A percentile compares a stretch with the other conserved stretches of the same genome.
Evolutionary conservation across 1,140 invertebrate genomes (phyloP).

Genomic region (Drosophila ficusphila): DNA sequence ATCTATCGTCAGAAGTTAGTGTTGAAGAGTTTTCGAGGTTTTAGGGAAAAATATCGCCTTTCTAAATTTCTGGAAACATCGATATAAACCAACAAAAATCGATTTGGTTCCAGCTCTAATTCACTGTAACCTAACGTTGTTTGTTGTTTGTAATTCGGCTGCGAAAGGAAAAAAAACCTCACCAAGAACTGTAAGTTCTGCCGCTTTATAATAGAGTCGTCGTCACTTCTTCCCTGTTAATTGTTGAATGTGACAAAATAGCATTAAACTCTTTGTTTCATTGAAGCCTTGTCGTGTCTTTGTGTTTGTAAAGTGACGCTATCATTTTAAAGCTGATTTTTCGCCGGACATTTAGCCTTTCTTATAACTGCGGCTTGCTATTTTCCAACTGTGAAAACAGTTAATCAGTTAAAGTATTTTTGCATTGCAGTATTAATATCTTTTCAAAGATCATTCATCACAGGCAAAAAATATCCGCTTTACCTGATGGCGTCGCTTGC

Average conservation of each 20-base stretch:
- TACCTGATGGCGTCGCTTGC: slow-evolving; percentile 51
- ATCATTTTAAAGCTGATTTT: slow-evolving; percentile 50
- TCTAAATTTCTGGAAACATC: not conserved
- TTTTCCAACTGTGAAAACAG: not conserved
- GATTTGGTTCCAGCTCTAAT: not conserved
- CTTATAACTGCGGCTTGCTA: not conserved
- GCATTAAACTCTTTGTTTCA: slow-evolving; percentile 2
- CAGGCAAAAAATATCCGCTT: slow-evolving; percentile 10
- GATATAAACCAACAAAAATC: not conserved
- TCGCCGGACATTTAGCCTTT: slow-evolving; percentile 6
- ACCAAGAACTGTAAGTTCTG: slow-evolving; percentile 26
- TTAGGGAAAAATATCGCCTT: too few relatives aligned
- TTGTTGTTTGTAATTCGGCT: slow-evolving; percentile 38
- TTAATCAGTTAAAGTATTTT: not conserved
- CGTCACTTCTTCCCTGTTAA: not conserved
- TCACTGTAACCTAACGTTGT: slow-evolving; percentile 30
- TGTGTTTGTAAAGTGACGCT: slow-evolving; percentile 67
- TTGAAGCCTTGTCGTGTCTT: not conserved
- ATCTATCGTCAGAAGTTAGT: too few relatives aligned
- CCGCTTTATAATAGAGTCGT: not conserved
- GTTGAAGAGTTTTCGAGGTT: too few relatives aligned
- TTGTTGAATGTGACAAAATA: not conserved
- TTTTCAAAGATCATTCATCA: not conserved
- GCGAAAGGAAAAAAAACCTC: slow-evolving; percentile 13
- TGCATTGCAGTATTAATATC: not conserved